These are phyloP conservation scores for Diachrysia chrysitis DNA, from an alignment of 2,888 invertebrate species.

Conservation along the genomic window DNA sequence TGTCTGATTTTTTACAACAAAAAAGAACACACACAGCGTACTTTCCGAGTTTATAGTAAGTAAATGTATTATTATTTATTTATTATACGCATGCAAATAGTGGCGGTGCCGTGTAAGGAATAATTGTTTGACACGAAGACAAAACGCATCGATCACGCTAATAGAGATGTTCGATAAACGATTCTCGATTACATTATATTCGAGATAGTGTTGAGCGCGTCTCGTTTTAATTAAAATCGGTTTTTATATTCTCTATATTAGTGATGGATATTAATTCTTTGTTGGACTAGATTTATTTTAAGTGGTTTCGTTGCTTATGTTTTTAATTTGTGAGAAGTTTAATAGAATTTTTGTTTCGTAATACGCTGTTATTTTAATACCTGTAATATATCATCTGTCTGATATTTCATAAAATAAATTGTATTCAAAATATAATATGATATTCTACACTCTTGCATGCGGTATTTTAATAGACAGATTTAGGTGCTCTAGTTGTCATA, in stretches of 20 bases:
- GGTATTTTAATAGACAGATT: neutral
- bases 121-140: constrained; percentile 59
- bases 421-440: neutral
- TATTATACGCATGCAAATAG: constrained; percentile 46
- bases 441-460: neutral
- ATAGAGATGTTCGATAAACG: constrained; percentile 48
- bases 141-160: constrained; percentile 47
- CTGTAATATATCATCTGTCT: neutral
- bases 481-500: neutral
- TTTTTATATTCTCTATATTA: constrained; percentile 9
- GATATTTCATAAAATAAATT: neutral
- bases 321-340: constrained; percentile 1
- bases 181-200: constrained; percentile 34
- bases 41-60: constrained; percentile 28
- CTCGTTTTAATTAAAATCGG: constrained; percentile 22
- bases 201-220: constrained; percentile 8
- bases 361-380: neutral
- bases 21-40: constrained; percentile 12
- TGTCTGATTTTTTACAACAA: constrained; percentile 10
- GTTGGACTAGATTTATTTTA: neutral
- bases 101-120: constrained; percentile 45
- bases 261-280: constrained; percentile 7
- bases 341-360: neutral
- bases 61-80: constrained; percentile 37
- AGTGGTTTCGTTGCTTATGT: neutral